phyloP scores from a whole-genome alignment of 2,797 vertebrate species.

The Rhinogobio ventralis region DNA sequence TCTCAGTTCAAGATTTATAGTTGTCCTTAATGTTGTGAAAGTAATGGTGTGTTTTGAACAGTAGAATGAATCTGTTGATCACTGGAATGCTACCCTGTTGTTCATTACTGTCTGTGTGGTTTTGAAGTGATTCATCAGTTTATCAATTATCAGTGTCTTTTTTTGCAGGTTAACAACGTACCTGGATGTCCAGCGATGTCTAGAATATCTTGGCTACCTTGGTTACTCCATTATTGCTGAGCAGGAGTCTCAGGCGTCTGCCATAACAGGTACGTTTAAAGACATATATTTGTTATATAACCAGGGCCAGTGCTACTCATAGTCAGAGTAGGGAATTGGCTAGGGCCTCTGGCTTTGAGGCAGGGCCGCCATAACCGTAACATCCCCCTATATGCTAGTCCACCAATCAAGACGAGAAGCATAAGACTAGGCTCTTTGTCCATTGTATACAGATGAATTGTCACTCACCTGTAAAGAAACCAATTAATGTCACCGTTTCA shows the following conservation, averaged over 20 bases:
- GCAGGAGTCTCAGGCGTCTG: slow-evolving; percentile 93
- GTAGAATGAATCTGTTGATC: not conserved
- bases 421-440: too few species aligned
- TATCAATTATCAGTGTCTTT: not conserved
- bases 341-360: too few species aligned
- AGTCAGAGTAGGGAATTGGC: too few species aligned
- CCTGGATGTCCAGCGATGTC: slow-evolving; percentile 92
- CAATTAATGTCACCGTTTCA: too few species aligned
- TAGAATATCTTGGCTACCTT: slow-evolving; percentile 95
- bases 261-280: slow-evolving; percentile 84
- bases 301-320: too few species aligned
- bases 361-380: not conserved
- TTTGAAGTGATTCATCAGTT: not conserved
- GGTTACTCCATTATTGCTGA: slow-evolving; percentile 94
- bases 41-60: not conserved
- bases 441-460: too few species aligned
- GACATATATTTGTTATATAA: not conserved
- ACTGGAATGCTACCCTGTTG: not conserved
- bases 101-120: not conserved
- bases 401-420: too few species aligned
- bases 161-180: slow-evolving; percentile 88
- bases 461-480: too few species aligned
- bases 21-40: not conserved
- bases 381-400: too few species aligned
- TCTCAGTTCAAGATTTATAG: not conserved